Evolutionary conservation across 2,113 vertebrate genomes (phyloP).

Genomic region (Anarhynchus alexandrinus): DNA sequence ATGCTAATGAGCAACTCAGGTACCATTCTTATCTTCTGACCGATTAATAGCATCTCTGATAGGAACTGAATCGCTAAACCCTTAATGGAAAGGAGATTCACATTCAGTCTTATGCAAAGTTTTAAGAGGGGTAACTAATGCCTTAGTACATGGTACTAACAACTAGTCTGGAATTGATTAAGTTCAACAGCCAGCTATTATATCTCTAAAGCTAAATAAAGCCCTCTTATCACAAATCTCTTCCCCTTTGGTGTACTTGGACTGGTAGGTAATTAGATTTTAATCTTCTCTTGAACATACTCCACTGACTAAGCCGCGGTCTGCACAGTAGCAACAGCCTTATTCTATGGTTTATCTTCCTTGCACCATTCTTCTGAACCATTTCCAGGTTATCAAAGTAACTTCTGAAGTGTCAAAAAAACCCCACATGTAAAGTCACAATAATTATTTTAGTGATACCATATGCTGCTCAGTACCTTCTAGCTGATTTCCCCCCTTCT

Average conservation of each 20-base stretch:
- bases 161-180: background rate
- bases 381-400: background rate
- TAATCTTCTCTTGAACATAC: background rate
- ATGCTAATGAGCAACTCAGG: background rate
- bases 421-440: background rate
- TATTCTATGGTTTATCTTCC: background rate
- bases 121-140: background rate
- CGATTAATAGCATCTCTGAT: background rate
- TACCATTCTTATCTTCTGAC: background rate
- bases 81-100: background rate
- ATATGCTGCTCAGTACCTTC: background rate
- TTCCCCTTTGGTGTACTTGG: background rate
- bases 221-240: background rate
- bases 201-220: background rate
- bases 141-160: background rate
- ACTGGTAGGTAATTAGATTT: background rate
- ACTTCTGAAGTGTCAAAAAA: background rate
- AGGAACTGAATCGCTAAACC: background rate
- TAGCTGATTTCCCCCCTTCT: background rate
- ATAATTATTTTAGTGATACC: background rate
- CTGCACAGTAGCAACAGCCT: background rate
- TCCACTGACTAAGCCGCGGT: background rate
- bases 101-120: background rate
- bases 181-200: background rate
- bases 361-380: background rate